Evolutionary conservation across 2,888 invertebrate species (phyloP), one percentile per base, ranked within the genome.

Genomic region (Eudemis profundana): DNA sequence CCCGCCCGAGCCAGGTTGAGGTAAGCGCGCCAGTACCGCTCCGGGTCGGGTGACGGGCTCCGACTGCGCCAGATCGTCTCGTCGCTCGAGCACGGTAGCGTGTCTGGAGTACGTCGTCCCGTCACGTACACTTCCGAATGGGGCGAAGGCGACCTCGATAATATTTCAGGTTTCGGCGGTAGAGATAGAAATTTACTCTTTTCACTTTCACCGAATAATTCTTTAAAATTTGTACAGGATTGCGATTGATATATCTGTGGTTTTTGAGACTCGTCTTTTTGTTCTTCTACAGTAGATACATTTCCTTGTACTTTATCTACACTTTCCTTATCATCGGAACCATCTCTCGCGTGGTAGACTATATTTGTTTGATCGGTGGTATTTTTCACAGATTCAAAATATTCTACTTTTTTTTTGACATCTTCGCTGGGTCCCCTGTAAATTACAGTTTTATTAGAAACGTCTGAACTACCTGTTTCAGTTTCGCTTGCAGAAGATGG

Each of bases 201-300:
- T 70, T 94, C 93, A 23, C 93, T 93, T 82, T 97, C 97, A 0
- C 97, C 97, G 77, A 96, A 97, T n/a, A 96, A 87, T 72, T 97
- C 97, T 77, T 96, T 96, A 62, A 97, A 87, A 84, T 96, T 95
- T 33, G 96, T 93, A 77, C 94, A 95, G 0, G 96, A 96, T 73
- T 94, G 95, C 0, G 95, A 95, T 50, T 93, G 90, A n/a, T 86
- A 84, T 54, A 93, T 81, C 75, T 81, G 85, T 36, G 83, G 79
- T 69, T 80, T 84, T 60, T 77, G 80, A 2, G 72, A 68, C 61
- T 83, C 82, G 33, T 70, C 68, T 60, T 80, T 79, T 68, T 72
- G 78, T 73, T 66, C 70, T 68, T 77, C 69, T 46, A 69, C 27
- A 5, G 61, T 53, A 23, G 56, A 47, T 54, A 19, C 42, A 70